phyloP scores from a whole-genome alignment of 2,797 vertebrate genomes.

The Presbytis comata region DNA sequence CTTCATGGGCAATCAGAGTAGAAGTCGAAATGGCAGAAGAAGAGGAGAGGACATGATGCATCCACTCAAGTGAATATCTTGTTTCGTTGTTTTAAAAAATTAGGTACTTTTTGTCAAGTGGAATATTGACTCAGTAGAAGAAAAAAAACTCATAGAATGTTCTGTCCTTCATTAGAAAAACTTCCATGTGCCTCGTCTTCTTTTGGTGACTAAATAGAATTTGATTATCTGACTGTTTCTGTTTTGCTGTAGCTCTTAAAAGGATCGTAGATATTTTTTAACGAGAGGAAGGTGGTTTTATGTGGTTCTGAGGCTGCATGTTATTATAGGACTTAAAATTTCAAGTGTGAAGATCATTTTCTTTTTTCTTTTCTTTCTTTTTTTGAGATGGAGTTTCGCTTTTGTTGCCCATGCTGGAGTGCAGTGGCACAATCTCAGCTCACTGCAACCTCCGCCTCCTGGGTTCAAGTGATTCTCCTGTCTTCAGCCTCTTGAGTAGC shows the following conservation, averaged over 20 bases:
- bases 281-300: background rate
- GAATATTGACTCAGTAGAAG: background rate
- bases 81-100: background rate
- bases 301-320: background rate
- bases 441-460: background rate
- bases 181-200: background rate
- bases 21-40: conserved; percentile 95
- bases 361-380: background rate
- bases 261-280: background rate
- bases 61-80: conserved; percentile 93
- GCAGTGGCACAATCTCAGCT: background rate
- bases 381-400: background rate
- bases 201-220: background rate
- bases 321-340: background rate
- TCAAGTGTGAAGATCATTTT: background rate
- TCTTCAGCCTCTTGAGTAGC: background rate
- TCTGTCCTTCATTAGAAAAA: background rate
- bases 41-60: conserved; percentile 99
- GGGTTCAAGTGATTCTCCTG: background rate
- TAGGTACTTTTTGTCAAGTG: background rate
- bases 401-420: background rate
- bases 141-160: background rate
- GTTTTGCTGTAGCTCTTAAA: background rate
- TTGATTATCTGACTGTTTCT: background rate
- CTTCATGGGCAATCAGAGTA: conserved; percentile 97